Percentiles rank a stretch among this genome's conserved stretches.
phyloP scores from a whole-genome alignment of 2,113 vertebrate genomes.

The Coptodon rendalli region DNA sequence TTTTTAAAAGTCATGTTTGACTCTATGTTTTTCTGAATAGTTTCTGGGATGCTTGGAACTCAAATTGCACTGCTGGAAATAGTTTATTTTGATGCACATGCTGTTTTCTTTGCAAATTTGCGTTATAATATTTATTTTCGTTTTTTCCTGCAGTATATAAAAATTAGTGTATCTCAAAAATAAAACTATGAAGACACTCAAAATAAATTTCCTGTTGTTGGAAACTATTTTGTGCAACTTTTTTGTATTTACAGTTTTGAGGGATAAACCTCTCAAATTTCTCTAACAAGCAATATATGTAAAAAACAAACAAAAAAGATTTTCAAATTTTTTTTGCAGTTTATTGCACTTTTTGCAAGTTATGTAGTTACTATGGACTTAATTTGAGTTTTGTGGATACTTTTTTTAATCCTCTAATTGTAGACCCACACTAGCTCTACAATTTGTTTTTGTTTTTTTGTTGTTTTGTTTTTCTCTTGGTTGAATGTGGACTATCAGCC shows the following conservation, averaged over 20 bases:
- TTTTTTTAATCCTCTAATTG: too few relatives aligned
- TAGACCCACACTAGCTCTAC: too few relatives aligned
- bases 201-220: neutral
- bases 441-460: too few relatives aligned
- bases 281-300: neutral
- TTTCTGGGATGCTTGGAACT: neutral
- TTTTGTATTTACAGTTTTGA: neutral
- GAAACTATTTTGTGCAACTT: fast-evolving
- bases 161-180: neutral
- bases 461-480: too few relatives aligned
- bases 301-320: neutral
- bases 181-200: neutral
- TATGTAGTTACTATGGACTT: neutral
- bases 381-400: too few relatives aligned
- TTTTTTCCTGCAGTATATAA: neutral
- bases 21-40: neutral
- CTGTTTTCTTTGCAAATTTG: neutral
- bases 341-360: neutral
- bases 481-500: too few relatives aligned
- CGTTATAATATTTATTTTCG: neutral
- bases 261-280: fast-evolving
- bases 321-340: neutral
- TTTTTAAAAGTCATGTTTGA: neutral
- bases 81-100: neutral
- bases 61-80: neutral